Evolutionary conservation across 2,888 invertebrate genomes (phyloP), one percentile per base, ranked within the genome.

Genomic region (Molanna angustata): DNA sequence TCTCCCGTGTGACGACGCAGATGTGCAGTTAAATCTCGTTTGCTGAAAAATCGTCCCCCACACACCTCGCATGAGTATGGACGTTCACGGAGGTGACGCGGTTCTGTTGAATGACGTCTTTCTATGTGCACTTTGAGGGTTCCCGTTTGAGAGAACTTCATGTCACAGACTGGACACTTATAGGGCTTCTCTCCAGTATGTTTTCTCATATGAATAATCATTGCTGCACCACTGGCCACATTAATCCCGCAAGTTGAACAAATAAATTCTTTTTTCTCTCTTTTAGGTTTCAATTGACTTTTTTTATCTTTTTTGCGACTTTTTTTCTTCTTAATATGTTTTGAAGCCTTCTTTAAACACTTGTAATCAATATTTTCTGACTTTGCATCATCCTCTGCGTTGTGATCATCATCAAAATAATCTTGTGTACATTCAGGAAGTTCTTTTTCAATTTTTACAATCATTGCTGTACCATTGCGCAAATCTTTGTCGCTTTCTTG

Each of bases 1-100:
- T 49, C 80, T 22, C 79, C 69, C 4, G 67, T 72, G 61, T 77
- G 77, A 0, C 73, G 73, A 1, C 62, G 62, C 35, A 67, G 66
- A 58, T 77, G 77, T 45, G 71, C 71, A 4, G 62, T 66, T 2
- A 75, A 65, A 6, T 71, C 64, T 19, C 67, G 65, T 45, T 64
- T 69, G 31, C 73, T 73, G 13, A 64, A 64, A 61, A 77, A 77
- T 18, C 65, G 64, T 56, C 71, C 72, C 1, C 65, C 66, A 59
- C 77, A 77, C 1, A 67, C 65, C 0, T 65, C 61, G 54, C 77
- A 77, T 0, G 69, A 41, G 51, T 63, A 74, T 4, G 52, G 40
- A 2, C 52, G 37, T 3, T 49, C 49, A 20, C 41, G 13, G 3
- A 27, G 18, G 9, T 18, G 39, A 2, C 43, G 22, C 1, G 75